Evolutionary conservation across 2,797 vertebrate genomes (phyloP).

Genomic region (Falco naumanni): DNA sequence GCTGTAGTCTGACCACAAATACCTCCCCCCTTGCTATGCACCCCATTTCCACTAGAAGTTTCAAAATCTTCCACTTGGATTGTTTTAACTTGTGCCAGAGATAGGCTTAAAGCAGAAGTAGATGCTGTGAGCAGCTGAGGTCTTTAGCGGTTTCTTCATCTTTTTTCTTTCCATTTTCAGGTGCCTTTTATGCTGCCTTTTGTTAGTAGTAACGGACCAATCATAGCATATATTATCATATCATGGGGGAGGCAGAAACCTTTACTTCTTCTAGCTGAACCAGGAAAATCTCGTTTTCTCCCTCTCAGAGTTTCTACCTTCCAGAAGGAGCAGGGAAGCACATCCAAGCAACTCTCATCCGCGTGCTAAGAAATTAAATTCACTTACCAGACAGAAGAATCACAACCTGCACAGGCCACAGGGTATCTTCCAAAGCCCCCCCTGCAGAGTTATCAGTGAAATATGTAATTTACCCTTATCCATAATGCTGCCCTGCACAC

Average conservation of each 20-base stretch:
- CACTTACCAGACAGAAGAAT: not conserved
- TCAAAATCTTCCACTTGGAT: not conserved
- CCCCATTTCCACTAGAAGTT: not conserved
- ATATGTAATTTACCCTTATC: not conserved
- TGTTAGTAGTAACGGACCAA: not conserved
- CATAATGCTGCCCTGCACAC: not conserved
- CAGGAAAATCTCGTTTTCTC: not conserved
- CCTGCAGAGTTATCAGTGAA: not conserved
- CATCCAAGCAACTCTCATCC: not conserved
- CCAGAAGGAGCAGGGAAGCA: not conserved
- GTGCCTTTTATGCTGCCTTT: not conserved
- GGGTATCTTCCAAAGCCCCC: not conserved
- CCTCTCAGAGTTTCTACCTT: not conserved
- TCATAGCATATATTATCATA: not conserved
- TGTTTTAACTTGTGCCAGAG: not conserved
- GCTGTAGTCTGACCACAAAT: not conserved
- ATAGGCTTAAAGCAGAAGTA: not conserved
- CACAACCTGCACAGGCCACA: not conserved
- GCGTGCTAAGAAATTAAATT: not conserved
- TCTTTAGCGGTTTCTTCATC: not conserved
- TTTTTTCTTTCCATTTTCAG: not conserved
- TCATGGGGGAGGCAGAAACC: not conserved
- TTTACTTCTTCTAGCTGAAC: not conserved
- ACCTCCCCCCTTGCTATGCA: not conserved
- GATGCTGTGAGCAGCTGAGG: not conserved